Evolutionary conservation across 2,797 vertebrate species (phyloP).

Genomic region (Lacerta viridis): DNA sequence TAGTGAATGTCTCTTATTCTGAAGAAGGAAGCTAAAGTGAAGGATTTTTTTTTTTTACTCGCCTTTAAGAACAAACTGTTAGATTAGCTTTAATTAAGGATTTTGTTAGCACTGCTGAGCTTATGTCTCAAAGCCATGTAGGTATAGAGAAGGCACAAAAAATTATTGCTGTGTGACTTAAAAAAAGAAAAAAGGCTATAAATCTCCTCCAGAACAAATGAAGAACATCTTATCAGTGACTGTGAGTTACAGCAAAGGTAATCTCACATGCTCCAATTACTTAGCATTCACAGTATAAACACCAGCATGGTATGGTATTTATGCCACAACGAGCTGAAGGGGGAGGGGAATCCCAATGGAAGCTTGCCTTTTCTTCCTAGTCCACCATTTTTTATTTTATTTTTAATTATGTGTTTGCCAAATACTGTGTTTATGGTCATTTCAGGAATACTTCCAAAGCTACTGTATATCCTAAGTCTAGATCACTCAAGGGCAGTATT

Average conservation of each 20-base stretch:
- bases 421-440: no score
- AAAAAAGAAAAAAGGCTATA: conserved; percentile 26
- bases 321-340: no score
- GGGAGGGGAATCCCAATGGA: no score
- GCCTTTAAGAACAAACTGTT: conserved; percentile 42
- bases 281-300: neutral
- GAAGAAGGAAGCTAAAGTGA: conserved; percentile 35
- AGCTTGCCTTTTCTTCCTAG: no score
- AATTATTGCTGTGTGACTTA: conserved; percentile 51
- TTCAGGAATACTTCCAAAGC: no score
- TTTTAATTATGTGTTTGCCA: no score
- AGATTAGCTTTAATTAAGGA: conserved; percentile 29
- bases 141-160: conserved; percentile 33
- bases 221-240: conserved; percentile 34
- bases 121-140: conserved; percentile 37
- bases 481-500: no score
- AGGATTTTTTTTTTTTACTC: conserved; percentile 36
- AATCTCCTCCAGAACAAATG: conserved; percentile 29
- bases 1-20: conserved; percentile 12
- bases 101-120: neutral
- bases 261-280: neutral
- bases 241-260: conserved; percentile 14
- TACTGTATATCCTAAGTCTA: no score
- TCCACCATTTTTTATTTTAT: no score
- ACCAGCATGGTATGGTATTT: neutral